Base-by-base conservation (phyloP, 2,888 invertebrate genomes). In the Morinoia aosen region DNA sequence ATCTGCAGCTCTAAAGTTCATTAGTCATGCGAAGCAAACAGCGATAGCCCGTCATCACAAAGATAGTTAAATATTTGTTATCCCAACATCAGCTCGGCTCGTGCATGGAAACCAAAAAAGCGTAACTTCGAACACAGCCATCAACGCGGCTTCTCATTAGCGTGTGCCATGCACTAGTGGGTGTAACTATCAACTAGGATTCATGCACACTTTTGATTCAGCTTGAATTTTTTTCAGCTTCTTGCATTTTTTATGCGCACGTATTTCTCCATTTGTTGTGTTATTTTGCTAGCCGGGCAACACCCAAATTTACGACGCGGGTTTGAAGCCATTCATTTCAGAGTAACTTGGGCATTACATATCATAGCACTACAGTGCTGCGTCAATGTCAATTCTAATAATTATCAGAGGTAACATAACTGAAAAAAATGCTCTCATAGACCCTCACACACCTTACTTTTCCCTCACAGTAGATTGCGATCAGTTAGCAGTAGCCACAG, bases 1-100 rank as follows among this genome's bases (percentile, higher is more conserved):
- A 90, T 90, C 90, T 90, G 48, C 90, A 90, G 90, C 90, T 90
- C 90, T 39, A 90, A 90, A 90, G 90, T 90, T 90, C 90, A 90
- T 48, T 90, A 90, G 90, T 90, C 90, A 90, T 90, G 16, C 90
- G 48, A 40, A 90, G 48, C 90, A 90, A 48, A 90, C 90, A 90
- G 48, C 90, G 90, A 90, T 90, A 90, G 76, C 76, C 3, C 19
- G 19, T 76, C 76, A 76, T 76, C 76, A 76, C 76, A 19, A 76
- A 33, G 76, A 76, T 33, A 76, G 76, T 33, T 76, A 76, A 76
- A 76, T 76, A 76, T 76, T 76, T 76, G 33, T 19, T 33, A 76
- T 25, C 76, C 76, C 76, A 76, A 76, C 76, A 76, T 33, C 10
- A 12, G 76, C 14, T 76, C 76, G 1, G 25, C 76, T 33, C 33